phyloP scores from a whole-genome alignment of 1,140 invertebrate genomes.

The Aphelinus certus region DNA sequence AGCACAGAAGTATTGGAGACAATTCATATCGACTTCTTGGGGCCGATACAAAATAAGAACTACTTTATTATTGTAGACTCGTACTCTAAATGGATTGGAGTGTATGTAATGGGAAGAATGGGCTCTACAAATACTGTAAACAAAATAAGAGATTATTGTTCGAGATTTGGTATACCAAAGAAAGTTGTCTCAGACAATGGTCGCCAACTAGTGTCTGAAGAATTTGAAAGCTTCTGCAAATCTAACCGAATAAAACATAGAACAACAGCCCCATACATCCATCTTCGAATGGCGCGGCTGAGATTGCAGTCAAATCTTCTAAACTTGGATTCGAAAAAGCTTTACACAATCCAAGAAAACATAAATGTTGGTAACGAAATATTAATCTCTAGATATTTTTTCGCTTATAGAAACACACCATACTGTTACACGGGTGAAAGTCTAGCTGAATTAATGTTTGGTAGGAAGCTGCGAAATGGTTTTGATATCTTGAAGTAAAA shows the following conservation, averaged over 20 bases:
- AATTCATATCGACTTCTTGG: constrained; percentile 44
- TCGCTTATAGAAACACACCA: background rate
- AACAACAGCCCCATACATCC: constrained; percentile 40
- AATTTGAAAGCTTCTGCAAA: constrained; percentile 38
- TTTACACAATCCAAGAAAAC: constrained; percentile 8
- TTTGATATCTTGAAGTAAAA: background rate
- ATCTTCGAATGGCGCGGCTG: no score
- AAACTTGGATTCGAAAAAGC: no score
- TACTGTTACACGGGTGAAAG: background rate
- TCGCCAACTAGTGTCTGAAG: constrained; percentile 27
- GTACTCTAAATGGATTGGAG: constrained; percentile 56
- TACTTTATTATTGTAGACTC: constrained; percentile 60
- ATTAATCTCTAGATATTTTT: constrained; percentile 1
- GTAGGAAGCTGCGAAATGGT: background rate
- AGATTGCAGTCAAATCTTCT: no score
- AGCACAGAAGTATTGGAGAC: constrained; percentile 8
- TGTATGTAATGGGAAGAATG: background rate
- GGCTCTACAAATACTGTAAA: constrained; percentile 25
- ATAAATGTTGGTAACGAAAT: background rate
- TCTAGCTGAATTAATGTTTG: constrained; percentile 1
- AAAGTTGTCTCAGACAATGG: constrained; percentile 41
- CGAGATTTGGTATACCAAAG: constrained; percentile 38
- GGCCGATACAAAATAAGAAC: constrained; percentile 49
- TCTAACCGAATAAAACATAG: constrained; percentile 39
- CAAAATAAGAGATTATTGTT: constrained; percentile 37